Evolutionary conservation across 2,888 invertebrate genomes (phyloP), one percentile per base, ranked within the genome.

Genomic region (Callosobruchus maculatus): DNA sequence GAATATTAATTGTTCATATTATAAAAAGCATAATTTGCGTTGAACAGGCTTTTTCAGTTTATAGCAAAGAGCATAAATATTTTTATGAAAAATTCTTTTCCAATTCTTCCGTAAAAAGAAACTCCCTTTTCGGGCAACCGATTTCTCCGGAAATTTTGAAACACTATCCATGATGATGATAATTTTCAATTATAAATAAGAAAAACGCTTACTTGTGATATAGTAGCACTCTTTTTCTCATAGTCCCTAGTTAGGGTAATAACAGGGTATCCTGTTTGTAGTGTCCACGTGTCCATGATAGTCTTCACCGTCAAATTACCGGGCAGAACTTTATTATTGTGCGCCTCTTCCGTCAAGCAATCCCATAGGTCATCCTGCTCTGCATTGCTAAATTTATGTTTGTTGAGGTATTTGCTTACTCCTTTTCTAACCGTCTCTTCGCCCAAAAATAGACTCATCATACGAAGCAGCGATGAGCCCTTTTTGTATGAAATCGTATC

Each of bases 371-470:
- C 94, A 83, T 95, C 93, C 83, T 97, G 96, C 75, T 92, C 93
- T 0, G 96, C 95, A 83, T 93, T 95, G 0, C 85, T 83, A 85
- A 93, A 82, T 72, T 79, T 80, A 73, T 82, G 80, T 70, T 82
- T 76, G 31, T 75, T 78, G 31, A 81, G 73, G 70, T 81, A 81
- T 69, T 78, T 81, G 75, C 80, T 81, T 18, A 80, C 81, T 49
- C 21, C 95, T 86, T 88, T 86, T 77, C 91, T 89, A 86, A 95
- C 93, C 20, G 92, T 89, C 0, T 91, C 89, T 71, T 94, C 91
- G 0, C 97, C 97, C 22, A 98, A 90, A 86, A 95, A 94, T 83
- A 93, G 89, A 79, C 93, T 92, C 94, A 98, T 96, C 98, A 98
- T 98, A 70, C 97, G 90, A 76, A 98, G 91, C 70, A 98, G 90